phyloP scores from a whole-genome alignment of 2,797 vertebrate genomes.

The Lepilemur ruficaudatus region DNA sequence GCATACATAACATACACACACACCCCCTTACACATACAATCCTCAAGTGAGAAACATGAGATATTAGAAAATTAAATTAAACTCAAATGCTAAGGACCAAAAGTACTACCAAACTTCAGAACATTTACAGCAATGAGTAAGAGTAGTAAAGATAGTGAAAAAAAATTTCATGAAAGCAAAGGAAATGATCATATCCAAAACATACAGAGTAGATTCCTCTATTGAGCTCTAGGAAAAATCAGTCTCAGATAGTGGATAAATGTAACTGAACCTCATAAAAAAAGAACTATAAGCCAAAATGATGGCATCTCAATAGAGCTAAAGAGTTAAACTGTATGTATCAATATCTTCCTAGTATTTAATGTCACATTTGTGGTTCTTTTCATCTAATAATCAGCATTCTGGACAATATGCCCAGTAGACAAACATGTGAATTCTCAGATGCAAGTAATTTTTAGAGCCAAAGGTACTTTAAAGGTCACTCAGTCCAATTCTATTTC shows the following conservation, averaged over 20 bases:
- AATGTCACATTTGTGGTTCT: constrained; percentile 26
- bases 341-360: not conserved
- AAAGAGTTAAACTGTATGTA: not conserved
- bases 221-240: not conserved
- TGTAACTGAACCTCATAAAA: not conserved
- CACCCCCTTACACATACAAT: not conserved
- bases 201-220: not conserved
- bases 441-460: constrained; percentile 43
- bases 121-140: constrained; percentile 1
- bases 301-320: not conserved
- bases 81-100: not conserved
- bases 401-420: not conserved
- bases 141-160: constrained; percentile 10
- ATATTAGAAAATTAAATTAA: constrained; percentile 22
- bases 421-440: not conserved
- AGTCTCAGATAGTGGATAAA: not conserved
- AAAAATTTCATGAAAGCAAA: constrained; percentile 37
- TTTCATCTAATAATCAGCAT: constrained; percentile 26
- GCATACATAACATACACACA: not conserved
- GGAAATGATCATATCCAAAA: not conserved
- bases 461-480: constrained; percentile 39
- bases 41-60: constrained; percentile 4
- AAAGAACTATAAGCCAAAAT: not conserved
- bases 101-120: constrained; percentile 11
- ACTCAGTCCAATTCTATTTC: constrained; percentile 38